A percentile compares a stretch with the other conserved stretches of the same genome.
phyloP scores from a whole-genome alignment of 2,797 vertebrate species.

The Takifugu rubripes region DNA sequence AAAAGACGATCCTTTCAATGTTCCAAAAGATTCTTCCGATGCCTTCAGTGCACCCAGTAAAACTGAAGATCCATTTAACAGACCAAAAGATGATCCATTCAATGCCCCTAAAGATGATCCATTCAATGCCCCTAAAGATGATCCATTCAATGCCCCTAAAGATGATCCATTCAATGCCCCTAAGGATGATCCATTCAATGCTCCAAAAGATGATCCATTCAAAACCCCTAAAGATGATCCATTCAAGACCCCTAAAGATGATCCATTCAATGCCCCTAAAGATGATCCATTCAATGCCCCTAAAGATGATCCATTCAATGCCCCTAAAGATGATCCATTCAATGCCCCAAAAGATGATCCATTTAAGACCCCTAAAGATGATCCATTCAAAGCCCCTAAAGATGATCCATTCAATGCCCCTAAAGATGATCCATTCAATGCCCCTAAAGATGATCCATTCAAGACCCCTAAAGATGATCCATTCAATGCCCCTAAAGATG shows the following conservation, averaged over 20 bases:
- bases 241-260: slow-evolving; percentile 17
- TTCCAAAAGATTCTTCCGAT: slow-evolving; percentile 31
- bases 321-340: slow-evolving; percentile 21
- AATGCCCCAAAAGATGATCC: slow-evolving; percentile 18
- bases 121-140: slow-evolving; percentile 18
- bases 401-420: slow-evolving; percentile 11
- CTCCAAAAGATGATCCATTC: slow-evolving; percentile 34
- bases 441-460: slow-evolving; percentile 33
- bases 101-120: slow-evolving; percentile 28
- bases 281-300: slow-evolving; percentile 28
- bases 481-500: slow-evolving; percentile 11
- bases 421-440: slow-evolving; percentile 23
- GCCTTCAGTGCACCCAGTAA: slow-evolving; percentile 24
- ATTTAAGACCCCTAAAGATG: slow-evolving; percentile 22
- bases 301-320: slow-evolving; percentile 23
- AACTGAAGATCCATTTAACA: slow-evolving; percentile 20
- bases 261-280: slow-evolving; percentile 14
- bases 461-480: slow-evolving; percentile 14
- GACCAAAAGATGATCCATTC: slow-evolving; percentile 32
- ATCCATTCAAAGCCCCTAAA: slow-evolving; percentile 12
- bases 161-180: slow-evolving; percentile 30
- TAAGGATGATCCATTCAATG: slow-evolving; percentile 29
- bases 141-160: slow-evolving; percentile 18
- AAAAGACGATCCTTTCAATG: slow-evolving; percentile 42
- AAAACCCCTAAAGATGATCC: slow-evolving; percentile 28